Evolutionary conservation across 2,888 invertebrate genomes (phyloP).

Genomic region (Lampropteryx suffumata): DNA sequence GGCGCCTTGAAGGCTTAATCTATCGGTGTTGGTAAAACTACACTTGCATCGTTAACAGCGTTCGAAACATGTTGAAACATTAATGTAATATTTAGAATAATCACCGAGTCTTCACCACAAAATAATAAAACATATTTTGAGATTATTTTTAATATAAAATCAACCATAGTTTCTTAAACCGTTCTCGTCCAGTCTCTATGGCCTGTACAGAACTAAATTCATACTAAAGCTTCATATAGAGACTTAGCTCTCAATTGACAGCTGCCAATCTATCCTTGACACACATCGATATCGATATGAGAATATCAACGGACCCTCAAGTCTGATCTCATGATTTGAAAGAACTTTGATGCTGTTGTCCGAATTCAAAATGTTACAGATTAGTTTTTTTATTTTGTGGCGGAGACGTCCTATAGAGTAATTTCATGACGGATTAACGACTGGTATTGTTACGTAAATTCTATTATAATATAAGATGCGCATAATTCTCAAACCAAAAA

Average conservation of each 20-base stretch:
- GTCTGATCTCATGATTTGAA: too few relatives aligned
- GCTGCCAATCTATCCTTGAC: too few relatives aligned
- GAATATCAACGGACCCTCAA: too few relatives aligned
- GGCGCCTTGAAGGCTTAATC: constrained; percentile 58
- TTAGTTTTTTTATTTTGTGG: constrained; percentile 12
- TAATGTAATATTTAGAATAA: constrained; percentile 22
- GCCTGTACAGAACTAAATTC: too few relatives aligned
- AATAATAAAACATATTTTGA: constrained; percentile 2
- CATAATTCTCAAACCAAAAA: constrained; percentile 15
- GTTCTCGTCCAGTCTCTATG: too few relatives aligned
- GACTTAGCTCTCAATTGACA: too few relatives aligned
- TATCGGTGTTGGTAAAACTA: constrained; percentile 44
- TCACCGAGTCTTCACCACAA: background rate
- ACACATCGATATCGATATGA: too few relatives aligned
- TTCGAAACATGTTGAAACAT: constrained; percentile 12
- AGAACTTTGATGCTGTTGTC: too few relatives aligned
- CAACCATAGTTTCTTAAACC: too few relatives aligned
- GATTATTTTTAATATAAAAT: background rate
- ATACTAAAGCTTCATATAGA: too few relatives aligned
- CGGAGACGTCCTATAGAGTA: constrained; percentile 37
- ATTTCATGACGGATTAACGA: constrained; percentile 50
- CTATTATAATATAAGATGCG: constrained; percentile 42
- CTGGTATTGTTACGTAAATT: constrained; percentile 50
- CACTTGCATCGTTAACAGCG: constrained; percentile 19
- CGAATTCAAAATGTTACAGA: background rate